Evolutionary conservation across 2,888 invertebrate species (phyloP).

Genomic region (Parelbella ahira): DNA sequence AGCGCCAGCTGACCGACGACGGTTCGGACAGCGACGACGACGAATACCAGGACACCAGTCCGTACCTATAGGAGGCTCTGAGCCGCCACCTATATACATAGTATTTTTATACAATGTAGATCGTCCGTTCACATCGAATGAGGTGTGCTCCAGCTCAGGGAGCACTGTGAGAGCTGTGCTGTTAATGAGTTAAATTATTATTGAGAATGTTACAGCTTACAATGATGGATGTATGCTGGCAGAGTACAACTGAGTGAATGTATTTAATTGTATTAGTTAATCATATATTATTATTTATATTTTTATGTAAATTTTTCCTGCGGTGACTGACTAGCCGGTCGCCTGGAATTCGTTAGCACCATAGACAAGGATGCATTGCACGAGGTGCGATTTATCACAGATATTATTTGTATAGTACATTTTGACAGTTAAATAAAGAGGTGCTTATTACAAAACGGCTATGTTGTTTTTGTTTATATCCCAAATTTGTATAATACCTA

Average conservation of each 20-base stretch:
- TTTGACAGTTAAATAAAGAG: conserved; percentile 76
- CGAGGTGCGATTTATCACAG: conserved; percentile 57
- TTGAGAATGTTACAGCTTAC: conserved; percentile 47
- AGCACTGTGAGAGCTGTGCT: conserved; percentile 33
- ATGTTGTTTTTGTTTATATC: no score
- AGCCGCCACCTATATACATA: conserved; percentile 32
- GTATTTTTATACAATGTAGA: conserved; percentile 42
- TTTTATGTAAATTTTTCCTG: conserved; percentile 54
- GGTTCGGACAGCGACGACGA: conserved; percentile 72
- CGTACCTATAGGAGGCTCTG: conserved; percentile 53
- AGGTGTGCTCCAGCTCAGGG: conserved; percentile 16
- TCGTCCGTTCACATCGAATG: conserved; percentile 40
- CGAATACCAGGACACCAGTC: conserved; percentile 71
- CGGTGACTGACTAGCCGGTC: conserved; percentile 48
- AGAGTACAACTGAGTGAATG: conserved; percentile 67
- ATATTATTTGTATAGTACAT: conserved; percentile 68
- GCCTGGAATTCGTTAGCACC: conserved; percentile 57
- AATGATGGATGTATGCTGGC: conserved; percentile 48
- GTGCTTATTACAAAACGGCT: conserved; percentile 70
- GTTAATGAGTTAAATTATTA: conserved; percentile 53
- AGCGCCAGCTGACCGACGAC: conserved; percentile 75
- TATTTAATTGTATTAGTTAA: conserved; percentile 74
- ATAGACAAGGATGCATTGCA: conserved; percentile 41
- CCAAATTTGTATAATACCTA: no score
- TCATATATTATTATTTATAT: conserved; percentile 44